Evolutionary conservation across 2,113 vertebrate species (phyloP).

Genomic region (Cercopithecus mona): DNA sequence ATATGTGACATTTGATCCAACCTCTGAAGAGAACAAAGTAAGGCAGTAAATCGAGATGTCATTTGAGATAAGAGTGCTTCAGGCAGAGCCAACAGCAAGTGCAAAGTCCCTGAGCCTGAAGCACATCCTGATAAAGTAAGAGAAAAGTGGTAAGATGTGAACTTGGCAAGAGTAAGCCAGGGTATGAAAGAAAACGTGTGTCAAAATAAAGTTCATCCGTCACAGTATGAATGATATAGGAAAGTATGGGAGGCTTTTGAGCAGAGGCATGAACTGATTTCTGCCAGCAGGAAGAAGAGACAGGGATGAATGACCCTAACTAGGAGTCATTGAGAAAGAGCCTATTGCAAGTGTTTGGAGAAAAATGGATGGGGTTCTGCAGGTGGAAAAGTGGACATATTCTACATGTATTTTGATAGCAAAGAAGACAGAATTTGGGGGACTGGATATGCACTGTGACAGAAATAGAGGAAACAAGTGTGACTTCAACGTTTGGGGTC

Average conservation of each 20-base stretch:
- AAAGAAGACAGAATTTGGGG: neutral
- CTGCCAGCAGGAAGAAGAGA: neutral
- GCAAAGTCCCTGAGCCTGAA: neutral
- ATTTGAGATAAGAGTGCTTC: neutral
- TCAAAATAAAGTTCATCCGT: neutral
- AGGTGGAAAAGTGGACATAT: fast-evolving
- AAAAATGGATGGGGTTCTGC: neutral
- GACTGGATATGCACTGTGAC: neutral
- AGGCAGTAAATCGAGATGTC: neutral
- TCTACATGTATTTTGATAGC: neutral
- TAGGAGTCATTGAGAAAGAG: fast-evolving
- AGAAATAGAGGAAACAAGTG: neutral
- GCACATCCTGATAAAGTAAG: neutral
- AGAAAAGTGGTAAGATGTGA: neutral
- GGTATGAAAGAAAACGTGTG: neutral
- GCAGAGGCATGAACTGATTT: neutral
- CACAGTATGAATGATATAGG: neutral
- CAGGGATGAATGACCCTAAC: no score
- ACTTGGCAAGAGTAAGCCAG: neutral
- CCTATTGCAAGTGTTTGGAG: neutral
- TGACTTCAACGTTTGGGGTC: neutral
- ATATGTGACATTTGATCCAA: neutral
- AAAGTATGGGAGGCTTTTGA: neutral
- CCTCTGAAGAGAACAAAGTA: neutral
- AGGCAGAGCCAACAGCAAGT: neutral